Base-by-base conservation (phyloP, 2,113 vertebrate species). In the Mastomys natalensis region DNA sequence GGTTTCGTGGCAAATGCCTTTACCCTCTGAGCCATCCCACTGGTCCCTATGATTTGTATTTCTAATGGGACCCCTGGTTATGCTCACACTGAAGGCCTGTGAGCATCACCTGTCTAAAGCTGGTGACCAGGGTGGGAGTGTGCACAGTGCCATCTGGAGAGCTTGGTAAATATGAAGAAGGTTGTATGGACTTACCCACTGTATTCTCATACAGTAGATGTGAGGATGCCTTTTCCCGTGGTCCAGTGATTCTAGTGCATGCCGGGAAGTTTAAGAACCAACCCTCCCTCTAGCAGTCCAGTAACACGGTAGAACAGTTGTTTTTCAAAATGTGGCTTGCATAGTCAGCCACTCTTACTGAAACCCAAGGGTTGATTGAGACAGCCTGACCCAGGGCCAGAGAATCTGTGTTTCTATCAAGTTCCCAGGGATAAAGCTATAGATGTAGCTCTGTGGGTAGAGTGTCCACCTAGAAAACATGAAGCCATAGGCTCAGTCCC, bases 161-260 rank as follows among this genome's bases (percentile, higher is more conserved):
- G 31, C 31, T 37, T 53, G 40, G 45, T 21, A 55, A 85, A 15
- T 72, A 22, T 37, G 34, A 3, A 43, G 66, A 58, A 16, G 9
- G 58, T 5, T 77, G 6, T 7, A 0, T 45, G 80, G 3, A 7
- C 22, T 11, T 53, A 0, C 37, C 45, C 21, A 8, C 26, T 3
- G 0, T 53, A 51, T 4, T 78, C 60, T 45, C 43, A 37, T 62
- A 66, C 73, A 4, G 2, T 29, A 2, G 22, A 68, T 84, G 60
- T 5, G 2, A 15, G 29, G 31, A 76, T 55, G 48, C 74, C 51
- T 60, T 89, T 13, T 3, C 17, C 55, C 48, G n/a, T 40, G 66
- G 15, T 45, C 51, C 66, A 55, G n/a, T 37, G n/a, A 34, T 4
- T 22, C 51, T 4, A 26, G 60, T 29, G 24, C 16, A 16, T 22